These are phyloP conservation scores for Heteronetta atricapilla DNA, from an alignment of 2,113 vertebrate genomes.

Conservation along the genomic window DNA sequence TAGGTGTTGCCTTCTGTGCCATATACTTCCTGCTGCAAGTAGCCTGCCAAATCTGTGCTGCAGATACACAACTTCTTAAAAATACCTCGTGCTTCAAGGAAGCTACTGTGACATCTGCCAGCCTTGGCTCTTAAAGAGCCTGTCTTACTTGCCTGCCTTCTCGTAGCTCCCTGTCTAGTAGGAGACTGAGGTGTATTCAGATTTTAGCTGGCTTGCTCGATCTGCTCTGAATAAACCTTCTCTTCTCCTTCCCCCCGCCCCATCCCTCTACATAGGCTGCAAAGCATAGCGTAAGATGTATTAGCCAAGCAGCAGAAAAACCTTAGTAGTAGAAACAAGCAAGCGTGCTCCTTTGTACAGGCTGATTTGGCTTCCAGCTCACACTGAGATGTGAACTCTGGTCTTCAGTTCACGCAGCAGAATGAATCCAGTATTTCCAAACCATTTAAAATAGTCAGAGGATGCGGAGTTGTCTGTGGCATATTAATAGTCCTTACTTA, in stretches of 20 bases:
- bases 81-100: not conserved
- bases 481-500: slow-evolving; percentile 59
- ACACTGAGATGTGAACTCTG: not conserved
- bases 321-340: slow-evolving; percentile 13
- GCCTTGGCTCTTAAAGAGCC: not conserved
- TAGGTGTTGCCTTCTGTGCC: not conserved
- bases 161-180: not conserved
- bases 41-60: not conserved
- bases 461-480: slow-evolving; percentile 35
- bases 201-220: slow-evolving; percentile 8
- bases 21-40: not conserved
- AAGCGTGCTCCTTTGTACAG: not conserved
- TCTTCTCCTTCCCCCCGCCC: not conserved
- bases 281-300: not conserved
- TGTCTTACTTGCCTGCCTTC: not conserved
- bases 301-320: slow-evolving; percentile 11
- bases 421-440: slow-evolving; percentile 52
- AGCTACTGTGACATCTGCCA: not conserved
- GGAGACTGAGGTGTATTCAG: slow-evolving; percentile 15
- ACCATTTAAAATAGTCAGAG: slow-evolving; percentile 17
- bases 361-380: slow-evolving; percentile 10
- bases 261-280: not conserved
- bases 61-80: not conserved
- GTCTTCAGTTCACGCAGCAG: slow-evolving; percentile 19
- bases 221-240: slow-evolving; percentile 31